Base-by-base conservation (phyloP, 2,888 invertebrate species). In the Lasioglossum figueresi region DNA sequence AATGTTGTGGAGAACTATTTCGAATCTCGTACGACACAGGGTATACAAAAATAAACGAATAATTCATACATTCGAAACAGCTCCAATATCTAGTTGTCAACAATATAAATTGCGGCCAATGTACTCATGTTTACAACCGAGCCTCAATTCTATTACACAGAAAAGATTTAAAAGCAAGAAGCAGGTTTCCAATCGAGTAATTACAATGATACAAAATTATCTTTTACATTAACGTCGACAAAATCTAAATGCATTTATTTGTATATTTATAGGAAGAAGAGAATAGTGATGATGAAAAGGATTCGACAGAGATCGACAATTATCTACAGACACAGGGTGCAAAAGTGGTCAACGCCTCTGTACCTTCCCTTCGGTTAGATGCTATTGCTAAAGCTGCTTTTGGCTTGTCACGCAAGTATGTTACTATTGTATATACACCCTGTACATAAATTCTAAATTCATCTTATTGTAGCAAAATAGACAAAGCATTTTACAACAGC, bases 401-500 rank as follows among this genome's bases (percentile, higher is more conserved):
- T 23, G 96, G 96, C 80, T 95, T 98, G 80, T 96, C 98, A 52
- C 96, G 98, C 93, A 97, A 97, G 97, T 97, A 95, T 95, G 96
- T 93, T 84, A 89, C 66, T 48, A 31, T 48, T 45, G 31, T 48
- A 48, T 48, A 4, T 16, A 45, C 14, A 48, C 19, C 19, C 48
- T 48, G 3, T 12, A 63, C 14, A 59, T 73, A 34, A 66, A 27
- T 70, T 71, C 43, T 52, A 75, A 56, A 81, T 76, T 76, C 43
- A 79, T 80, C 82, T 77, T 74, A 5, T 82, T 86, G 56, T 94
- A 98, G 98, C 93, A 98, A 98, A 96, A 96, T 98, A 68, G 98
- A 98, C 93, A 96, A 96, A 77, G 95, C 97, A 75, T 98, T 98
- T 94, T 98, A 98, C 95, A 97, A 97, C 88, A 97, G 97, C 92